Evolutionary conservation across 2,888 invertebrate genomes (phyloP).

Genomic region (Atethmia centrago): DNA sequence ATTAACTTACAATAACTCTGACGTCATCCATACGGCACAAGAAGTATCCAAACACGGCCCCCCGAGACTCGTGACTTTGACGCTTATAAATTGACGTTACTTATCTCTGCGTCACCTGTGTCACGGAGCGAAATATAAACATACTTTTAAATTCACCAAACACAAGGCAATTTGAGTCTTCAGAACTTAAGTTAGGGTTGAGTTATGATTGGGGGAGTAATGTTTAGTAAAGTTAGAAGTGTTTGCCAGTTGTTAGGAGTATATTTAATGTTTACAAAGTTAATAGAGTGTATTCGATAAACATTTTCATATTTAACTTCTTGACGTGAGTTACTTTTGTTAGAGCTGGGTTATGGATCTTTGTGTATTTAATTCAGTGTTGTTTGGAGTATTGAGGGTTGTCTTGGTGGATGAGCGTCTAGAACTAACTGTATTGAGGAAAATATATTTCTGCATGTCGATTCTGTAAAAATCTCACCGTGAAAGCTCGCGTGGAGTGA

Average conservation of each 20-base stretch:
- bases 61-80: constrained; percentile 72
- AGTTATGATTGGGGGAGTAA: background rate
- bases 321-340: constrained; percentile 33
- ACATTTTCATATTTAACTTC: constrained; percentile 53
- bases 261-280: constrained; percentile 50
- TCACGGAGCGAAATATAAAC: constrained; percentile 49
- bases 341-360: background rate
- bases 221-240: constrained; percentile 42
- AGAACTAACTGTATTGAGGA: background rate
- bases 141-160: constrained; percentile 57
- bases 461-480: no score
- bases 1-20: constrained; percentile 55
- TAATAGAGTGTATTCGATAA: constrained; percentile 50
- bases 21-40: constrained; percentile 43
- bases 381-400: background rate
- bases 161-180: constrained; percentile 21
- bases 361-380: background rate
- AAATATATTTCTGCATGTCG: background rate
- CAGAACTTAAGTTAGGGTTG: rapidly evolving
- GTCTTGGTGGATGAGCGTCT: background rate
- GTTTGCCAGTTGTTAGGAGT: constrained; percentile 45
- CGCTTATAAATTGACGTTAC: constrained; percentile 81
- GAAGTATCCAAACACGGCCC: constrained; percentile 59
- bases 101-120: constrained; percentile 78
- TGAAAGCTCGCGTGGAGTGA: no score